Evolutionary conservation across 1,140 invertebrate species (phyloP), one percentile per base, ranked within the genome.

Genomic region (Leptestheria dahalacensis): DNA sequence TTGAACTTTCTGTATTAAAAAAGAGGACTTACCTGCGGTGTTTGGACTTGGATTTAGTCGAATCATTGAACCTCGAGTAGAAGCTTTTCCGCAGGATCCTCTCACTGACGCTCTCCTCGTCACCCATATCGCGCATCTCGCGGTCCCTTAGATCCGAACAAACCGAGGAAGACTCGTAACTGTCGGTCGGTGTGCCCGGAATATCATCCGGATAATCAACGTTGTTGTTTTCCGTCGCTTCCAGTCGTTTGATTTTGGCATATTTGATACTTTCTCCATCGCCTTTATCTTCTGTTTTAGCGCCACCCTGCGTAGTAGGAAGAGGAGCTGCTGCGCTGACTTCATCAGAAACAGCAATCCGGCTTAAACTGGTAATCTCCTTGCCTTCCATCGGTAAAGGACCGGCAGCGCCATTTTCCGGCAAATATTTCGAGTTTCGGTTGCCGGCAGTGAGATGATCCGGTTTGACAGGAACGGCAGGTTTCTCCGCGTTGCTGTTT

Each of bases 1-100:
- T n/a, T n/a, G n/a, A n/a, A n/a, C n/a, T n/a, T n/a, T n/a, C n/a
- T n/a, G n/a, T n/a, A n/a, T n/a, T n/a, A n/a, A n/a, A n/a, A n/a
- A n/a, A n/a, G n/a, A n/a, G n/a, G n/a, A 41, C 15, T 41, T 41
- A 41, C 33, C 33, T 41, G 15, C 61, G 53, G 23, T 60, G 26
- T n/a, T 53, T 60, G 29, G n/a, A 24, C 20, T 59, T 49, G 59
- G 52, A n/a, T 41, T 47, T 49, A 53, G 33, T 48, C 62, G 63
- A 28, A 57, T 71, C 66, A 66, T 91, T 91, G 67, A 91, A 91
- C 59, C 87, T 77, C 3, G 82, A 83, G 67, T 91, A 93, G 71
- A 88, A 92, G 69, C 87, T 91, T 68, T 89, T 89, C 20, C 89
- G 76, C 64, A 85, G 76, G 62, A 93, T 92, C 63, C 89, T 76